Evolutionary conservation across 2,113 vertebrate species (phyloP).

Genomic region (Nyctibius bracteatus): DNA sequence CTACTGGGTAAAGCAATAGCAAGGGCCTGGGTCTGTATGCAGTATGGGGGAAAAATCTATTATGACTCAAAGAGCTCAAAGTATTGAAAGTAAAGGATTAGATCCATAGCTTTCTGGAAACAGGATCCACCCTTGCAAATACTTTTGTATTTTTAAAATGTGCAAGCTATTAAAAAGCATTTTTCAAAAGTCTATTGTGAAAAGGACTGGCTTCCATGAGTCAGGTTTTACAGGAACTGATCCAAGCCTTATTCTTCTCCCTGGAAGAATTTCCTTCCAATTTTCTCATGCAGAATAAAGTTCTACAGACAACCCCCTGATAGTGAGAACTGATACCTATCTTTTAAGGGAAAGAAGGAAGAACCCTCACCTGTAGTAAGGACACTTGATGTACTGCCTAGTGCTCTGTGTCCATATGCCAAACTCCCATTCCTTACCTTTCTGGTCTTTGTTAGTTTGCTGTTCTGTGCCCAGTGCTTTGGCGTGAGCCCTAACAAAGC

Average conservation of each 20-base stretch:
- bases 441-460: background rate
- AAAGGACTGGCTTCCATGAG: conserved; percentile 45
- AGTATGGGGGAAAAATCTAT: background rate
- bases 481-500: background rate
- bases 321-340: background rate
- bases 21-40: background rate
- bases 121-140: conserved; percentile 36
- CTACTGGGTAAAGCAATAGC: background rate
- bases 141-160: conserved; percentile 53
- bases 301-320: background rate
- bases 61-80: background rate
- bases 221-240: conserved; percentile 57
- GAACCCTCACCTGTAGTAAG: background rate
- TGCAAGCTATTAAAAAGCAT: conserved; percentile 59
- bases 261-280: conserved; percentile 22
- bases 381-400: background rate
- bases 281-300: conserved; percentile 11
- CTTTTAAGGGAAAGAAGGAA: background rate
- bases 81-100: conserved; percentile 27
- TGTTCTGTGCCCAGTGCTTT: background rate
- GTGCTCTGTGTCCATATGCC: background rate
- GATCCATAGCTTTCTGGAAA: conserved; percentile 17
- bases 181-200: conserved; percentile 48
- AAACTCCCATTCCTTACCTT: background rate
- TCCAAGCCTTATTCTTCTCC: conserved; percentile 41